Evolutionary conservation across 1,140 invertebrate species (phyloP), one percentile per base, ranked within the genome.

Genomic region (Monochamus saltuarius): DNA sequence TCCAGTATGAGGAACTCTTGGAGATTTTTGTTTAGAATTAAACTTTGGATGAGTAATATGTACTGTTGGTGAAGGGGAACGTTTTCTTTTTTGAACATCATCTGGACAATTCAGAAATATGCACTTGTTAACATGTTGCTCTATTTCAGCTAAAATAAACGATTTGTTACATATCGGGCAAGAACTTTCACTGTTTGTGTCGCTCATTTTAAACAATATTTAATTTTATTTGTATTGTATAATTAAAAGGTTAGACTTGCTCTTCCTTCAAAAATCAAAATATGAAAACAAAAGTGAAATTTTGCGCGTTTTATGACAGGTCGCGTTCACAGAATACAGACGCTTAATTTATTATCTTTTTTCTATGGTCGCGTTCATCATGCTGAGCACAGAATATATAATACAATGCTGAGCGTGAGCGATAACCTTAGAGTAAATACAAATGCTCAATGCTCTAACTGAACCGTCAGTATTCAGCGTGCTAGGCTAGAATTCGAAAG

Each of bases 71-170:
- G 72, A 64, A 49, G 69, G 73, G 62, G 75, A 73, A 39, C 68
- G 71, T 65, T 75, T 81, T 73, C 51, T 50, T 46, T 59, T 60
- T 61, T 53, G 29, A 59, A 60, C 62, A 56, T 69, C 73, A 4
- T 72, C 65, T 7, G 76, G 69, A 39, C 82, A 82, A 69, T 85
- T 85, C 19, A 88, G 73, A 78, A 89, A 89, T 54, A 88, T 77
- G 70, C 87, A 89, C 70, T 81, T 85, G 65, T 84, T 83, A 7
- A 82, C 86, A 73, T 89, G 88, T 67, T 76, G 73, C 72, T 89
- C 84, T 54, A 89, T 87, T 43, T 78, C 54, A 57, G 73, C 59
- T 19, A 71, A 40, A 13, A 77, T 51, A 71, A 82, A 83, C 45
- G 69, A 61, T 67, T 81, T 80, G 17, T 67, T 72, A 68, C 85